Evolutionary conservation across 2,113 vertebrate genomes (phyloP), one percentile per base, ranked within the genome.

Genomic region (Notothenia rossii): DNA sequence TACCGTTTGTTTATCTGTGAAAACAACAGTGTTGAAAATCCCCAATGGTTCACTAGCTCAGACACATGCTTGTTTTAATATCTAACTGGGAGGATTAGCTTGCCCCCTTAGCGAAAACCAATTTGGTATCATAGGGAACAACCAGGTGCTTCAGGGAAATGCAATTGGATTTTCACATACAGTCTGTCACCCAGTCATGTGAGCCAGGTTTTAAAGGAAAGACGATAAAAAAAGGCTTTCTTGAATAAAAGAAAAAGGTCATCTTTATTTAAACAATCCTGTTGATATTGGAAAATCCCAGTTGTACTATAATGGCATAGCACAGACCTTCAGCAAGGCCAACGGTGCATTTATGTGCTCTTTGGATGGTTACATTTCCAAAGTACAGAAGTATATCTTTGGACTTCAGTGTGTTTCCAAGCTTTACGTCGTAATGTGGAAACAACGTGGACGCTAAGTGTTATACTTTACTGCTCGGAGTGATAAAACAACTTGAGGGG

Each of bases 31-130:
- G 9, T 12, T 14, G 49, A 72, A 18, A 56, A 48, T 63, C 7
- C 56, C 67, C 53, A 77, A 64, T 55, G 69, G 56, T 68, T 81
- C 43, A 55, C 48, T 59, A 60, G 67, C 17, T 62, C 50, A 72
- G 70, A 61, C 43, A 20, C 12, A 22, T 65, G 7, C 65, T 56
- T 77, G 15, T 59, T 72, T 86, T 51, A 74, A 75, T 83, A 71
- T 77, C 83, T 72, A 66, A 81, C 56, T 2, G 0, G 54, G 48
- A 29, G 20, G 53, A 17, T 58, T 40, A 56, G 45, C 25, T 66
- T 13, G 55, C 25, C 18, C 58, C 12, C 5, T 33, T 14, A 15
- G 4, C 13, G 33, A 77, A 75, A 84, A 53, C 14, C 29, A 33
- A 5, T 81, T 72, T 51, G 29, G 50, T 62, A 29, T 72, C 64